Percentiles rank a stretch among this genome's conserved stretches.
Conservation (phyloP, 2,113 vertebrate species). For the Morone saxatilis region DNA sequence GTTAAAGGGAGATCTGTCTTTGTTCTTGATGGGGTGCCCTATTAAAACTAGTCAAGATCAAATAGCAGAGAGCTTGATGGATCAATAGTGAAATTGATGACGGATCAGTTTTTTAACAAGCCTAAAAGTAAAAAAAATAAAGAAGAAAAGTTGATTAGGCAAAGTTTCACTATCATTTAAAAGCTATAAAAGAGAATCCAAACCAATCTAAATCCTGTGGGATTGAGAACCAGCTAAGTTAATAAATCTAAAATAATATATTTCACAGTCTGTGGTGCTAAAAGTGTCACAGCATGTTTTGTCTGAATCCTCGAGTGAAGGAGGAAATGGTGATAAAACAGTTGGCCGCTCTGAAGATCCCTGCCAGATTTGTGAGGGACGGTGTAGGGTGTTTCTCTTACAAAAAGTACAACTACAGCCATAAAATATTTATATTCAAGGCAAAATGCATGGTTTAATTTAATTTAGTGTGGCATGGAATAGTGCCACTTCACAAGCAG, state of each 20-base stretch:
- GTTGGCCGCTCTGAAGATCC: neutral
- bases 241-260: no score
- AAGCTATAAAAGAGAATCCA: neutral
- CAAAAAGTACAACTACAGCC: neutral
- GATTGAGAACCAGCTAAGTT: no score
- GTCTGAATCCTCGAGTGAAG: neutral
- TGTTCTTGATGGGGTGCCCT: neutral
- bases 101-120: neutral
- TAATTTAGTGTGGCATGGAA: neutral
- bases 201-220: neutral
- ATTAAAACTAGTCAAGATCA: conserved; percentile 11
- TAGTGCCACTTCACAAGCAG: neutral
- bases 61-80: neutral
- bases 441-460: neutral
- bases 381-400: no score
- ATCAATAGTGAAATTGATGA: neutral
- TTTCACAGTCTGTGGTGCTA: neutral
- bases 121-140: no score
- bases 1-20: neutral
- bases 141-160: neutral
- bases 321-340: neutral
- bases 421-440: neutral
- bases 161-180: neutral
- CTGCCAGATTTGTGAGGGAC: neutral
- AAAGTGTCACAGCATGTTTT: neutral